A percentile compares a stretch with the other conserved stretches of the same genome.
Evolutionary conservation across 2,888 invertebrate species (phyloP).

Genomic region (Tortrix viridana): DNA sequence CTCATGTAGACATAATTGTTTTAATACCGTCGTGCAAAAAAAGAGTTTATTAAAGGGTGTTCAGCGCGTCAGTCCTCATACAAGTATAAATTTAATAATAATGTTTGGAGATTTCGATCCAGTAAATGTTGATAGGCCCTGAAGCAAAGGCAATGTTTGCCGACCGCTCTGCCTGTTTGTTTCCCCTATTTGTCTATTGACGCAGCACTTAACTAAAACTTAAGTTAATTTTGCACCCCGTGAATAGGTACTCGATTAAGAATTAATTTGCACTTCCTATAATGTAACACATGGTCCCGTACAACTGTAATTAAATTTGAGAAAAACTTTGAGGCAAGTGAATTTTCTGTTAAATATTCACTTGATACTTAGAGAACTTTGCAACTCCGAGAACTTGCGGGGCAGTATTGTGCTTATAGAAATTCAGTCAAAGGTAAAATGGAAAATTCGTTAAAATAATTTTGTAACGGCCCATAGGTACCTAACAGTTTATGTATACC

Average conservation of each 20-base stretch:
- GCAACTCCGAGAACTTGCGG: background rate
- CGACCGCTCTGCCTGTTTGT: constrained; percentile 14
- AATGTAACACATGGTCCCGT: no score
- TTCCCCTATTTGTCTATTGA: constrained; percentile 23
- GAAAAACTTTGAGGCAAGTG: no score
- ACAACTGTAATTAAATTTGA: no score
- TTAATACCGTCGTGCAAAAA: no score
- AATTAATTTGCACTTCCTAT: background rate
- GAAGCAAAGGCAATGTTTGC: constrained; percentile 26
- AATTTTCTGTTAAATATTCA: constrained; percentile 8
- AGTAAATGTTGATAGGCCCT: constrained; percentile 41
- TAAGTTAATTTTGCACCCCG: constrained; percentile 10
- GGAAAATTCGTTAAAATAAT: no score
- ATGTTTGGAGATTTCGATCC: constrained; percentile 36
- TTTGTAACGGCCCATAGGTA: no score
- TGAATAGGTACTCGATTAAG: constrained; percentile 9
- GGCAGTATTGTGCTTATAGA: background rate
- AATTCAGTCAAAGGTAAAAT: background rate
- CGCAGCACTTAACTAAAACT: constrained; percentile 23
- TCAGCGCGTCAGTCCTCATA: no score
- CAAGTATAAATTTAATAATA: background rate
- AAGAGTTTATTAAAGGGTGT: no score
- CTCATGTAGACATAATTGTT: no score
- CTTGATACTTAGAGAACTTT: constrained; percentile 10
- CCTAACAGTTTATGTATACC: no score